Evolutionary conservation across 2,888 invertebrate genomes (phyloP).

Genomic region (Sminthurinus aureus): DNA sequence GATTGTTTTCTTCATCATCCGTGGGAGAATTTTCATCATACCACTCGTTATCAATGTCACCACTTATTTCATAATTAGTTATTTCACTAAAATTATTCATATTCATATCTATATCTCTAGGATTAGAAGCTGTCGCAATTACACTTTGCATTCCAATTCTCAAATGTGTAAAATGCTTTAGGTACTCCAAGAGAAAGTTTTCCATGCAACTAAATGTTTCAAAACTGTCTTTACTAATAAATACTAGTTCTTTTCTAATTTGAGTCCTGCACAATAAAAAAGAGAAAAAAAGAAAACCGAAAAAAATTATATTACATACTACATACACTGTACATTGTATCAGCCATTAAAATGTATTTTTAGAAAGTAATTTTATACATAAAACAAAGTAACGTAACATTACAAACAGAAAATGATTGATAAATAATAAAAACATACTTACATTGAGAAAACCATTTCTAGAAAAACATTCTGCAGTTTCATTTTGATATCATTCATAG

Average conservation of each 20-base stretch:
- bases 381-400: too few relatives aligned
- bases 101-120: too few relatives aligned
- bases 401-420: too few relatives aligned
- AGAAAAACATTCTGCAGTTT: constrained; percentile 23
- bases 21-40: too few relatives aligned
- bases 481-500: constrained; percentile 17
- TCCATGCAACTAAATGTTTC: constrained; percentile 22
- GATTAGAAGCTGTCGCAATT: neutral
- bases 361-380: neutral
- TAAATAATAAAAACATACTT: neutral
- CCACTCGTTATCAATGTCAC: too few relatives aligned
- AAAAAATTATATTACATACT: too few relatives aligned
- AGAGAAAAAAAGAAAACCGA: neutral
- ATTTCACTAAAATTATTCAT: too few relatives aligned
- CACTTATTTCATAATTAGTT: too few relatives aligned
- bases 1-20: too few relatives aligned
- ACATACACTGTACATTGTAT: too few relatives aligned
- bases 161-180: constrained; percentile 27
- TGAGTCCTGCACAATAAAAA: constrained; percentile 8
- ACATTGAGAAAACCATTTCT: constrained; percentile 15
- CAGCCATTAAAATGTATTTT: neutral
- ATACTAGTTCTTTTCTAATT: constrained; percentile 19
- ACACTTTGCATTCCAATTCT: constrained; percentile 17
- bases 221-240: constrained; percentile 12
- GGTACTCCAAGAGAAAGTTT: constrained; percentile 22